Percentiles rank a stretch among this genome's conserved stretches.
phyloP scores from a whole-genome alignment of 2,888 invertebrate genomes.

The Fragum whitleyi region DNA sequence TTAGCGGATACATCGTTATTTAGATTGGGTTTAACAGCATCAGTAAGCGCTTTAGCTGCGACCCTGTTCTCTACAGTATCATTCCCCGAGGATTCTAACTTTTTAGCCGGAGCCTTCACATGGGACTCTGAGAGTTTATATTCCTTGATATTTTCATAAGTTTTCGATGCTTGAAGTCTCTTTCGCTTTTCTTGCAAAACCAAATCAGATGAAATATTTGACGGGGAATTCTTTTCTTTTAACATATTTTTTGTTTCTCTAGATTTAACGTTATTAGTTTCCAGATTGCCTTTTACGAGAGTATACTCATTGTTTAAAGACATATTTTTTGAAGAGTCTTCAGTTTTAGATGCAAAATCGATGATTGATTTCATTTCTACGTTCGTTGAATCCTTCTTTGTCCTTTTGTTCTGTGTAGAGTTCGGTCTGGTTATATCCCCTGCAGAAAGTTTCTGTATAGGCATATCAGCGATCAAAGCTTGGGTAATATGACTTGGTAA shows the following conservation, averaged over 20 bases:
- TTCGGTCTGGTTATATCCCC: not conserved
- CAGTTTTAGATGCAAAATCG: too few relatives aligned
- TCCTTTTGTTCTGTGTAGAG: not conserved
- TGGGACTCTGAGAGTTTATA: conserved; percentile 10
- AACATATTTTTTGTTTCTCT: not conserved
- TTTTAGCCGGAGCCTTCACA: not conserved
- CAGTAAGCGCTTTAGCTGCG: too few relatives aligned
- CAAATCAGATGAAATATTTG: not conserved
- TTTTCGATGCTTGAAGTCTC: not conserved
- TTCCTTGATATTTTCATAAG: conserved; percentile 12
- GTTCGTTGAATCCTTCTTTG: too few relatives aligned
- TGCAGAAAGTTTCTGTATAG: not conserved
- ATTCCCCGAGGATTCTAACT: too few relatives aligned
- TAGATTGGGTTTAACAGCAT: too few relatives aligned
- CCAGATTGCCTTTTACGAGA: too few relatives aligned
- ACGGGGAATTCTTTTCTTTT: not conserved
- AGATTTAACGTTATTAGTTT: too few relatives aligned
- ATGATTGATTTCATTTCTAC: too few relatives aligned
- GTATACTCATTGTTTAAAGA: too few relatives aligned
- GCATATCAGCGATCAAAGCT: conserved; percentile 14
- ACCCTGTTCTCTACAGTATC: too few relatives aligned
- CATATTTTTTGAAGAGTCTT: too few relatives aligned
- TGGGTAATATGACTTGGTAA: not conserved
- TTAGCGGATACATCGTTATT: too few relatives aligned
- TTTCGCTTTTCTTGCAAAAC: not conserved